Evolutionary conservation across 2,888 invertebrate genomes (phyloP), one percentile per base, ranked within the genome.

Genomic region (Drosophila putrida): DNA sequence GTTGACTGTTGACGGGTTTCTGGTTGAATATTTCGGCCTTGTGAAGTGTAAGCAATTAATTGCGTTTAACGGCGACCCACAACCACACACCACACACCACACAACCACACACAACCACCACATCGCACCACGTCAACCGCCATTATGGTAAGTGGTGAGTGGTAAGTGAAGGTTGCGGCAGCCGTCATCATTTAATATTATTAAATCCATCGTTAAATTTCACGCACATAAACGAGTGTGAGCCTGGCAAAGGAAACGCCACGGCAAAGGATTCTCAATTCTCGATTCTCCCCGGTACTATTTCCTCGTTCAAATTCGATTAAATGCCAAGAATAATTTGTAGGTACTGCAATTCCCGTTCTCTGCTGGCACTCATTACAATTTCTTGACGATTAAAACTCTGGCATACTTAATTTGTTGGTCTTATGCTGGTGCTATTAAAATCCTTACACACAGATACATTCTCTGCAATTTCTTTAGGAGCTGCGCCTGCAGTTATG

Each of bases 91-190:
- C n/a, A n/a, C 73, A 25, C 68, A 51, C 41, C 71, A 46, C 51
- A 9, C 28, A 25, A 36, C 36, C 47, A 35, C 46, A 27, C 46
- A 38, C 6, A 39, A 53, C 33, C 66, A 20, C n/a, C n/a, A 20
- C 20, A 20, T 20, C 20, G 20, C 20, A 20, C 20, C 20, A 20
- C 20, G 20, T 20, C 53, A 50, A 47, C 35, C 69, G 60, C 50
- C 65, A 68, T 82, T 79, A 71, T 58, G 71, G 53, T 79, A 78
- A 81, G 82, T 78, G 71, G 53, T 79, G 73, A 81, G 82, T 78
- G 65, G 51, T 39, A 49, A 66, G 50, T 64, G 46, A 62, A 62
- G 61, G 59, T 41, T 63, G 59, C 38, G 65, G 47, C 70, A 82
- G 71, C 36, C 66, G 51, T 58, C 54, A 57, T 59, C 85, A 62